Conservation (phyloP, 1,140 invertebrate species). For the Capitella teleta region DNA sequence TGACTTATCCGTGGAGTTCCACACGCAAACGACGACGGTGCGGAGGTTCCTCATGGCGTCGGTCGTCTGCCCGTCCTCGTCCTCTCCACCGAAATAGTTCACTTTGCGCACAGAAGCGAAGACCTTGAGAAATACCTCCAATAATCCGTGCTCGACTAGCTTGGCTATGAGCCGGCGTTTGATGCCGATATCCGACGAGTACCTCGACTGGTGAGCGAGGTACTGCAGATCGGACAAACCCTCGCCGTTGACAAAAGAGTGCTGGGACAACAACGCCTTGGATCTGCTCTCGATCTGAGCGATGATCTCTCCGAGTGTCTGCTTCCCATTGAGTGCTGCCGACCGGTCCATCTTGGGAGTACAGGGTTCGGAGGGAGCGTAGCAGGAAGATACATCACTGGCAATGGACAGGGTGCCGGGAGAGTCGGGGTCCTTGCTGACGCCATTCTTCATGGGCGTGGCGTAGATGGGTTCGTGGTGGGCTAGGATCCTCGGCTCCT, state of each 20-base stretch:
- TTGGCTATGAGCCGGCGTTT: slow-evolving; percentile 1
- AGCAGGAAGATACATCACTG: too few species aligned
- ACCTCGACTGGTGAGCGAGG: slow-evolving; percentile 6
- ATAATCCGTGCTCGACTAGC: background rate
- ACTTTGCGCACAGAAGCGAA: background rate
- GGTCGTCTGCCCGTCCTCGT: background rate
- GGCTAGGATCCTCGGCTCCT: too few species aligned
- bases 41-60: slow-evolving; percentile 2
- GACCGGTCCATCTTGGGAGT: too few species aligned
- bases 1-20: slow-evolving; percentile 1
- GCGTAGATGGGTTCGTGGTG: too few species aligned
- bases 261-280: background rate
- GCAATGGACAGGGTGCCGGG: too few species aligned
- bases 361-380: too few species aligned
- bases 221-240: slow-evolving; percentile 3
- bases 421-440: too few species aligned
- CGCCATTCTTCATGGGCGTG: too few species aligned
- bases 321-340: too few species aligned
- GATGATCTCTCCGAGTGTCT: slow-evolving; percentile 5
- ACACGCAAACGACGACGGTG: background rate
- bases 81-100: background rate
- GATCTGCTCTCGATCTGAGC: background rate
- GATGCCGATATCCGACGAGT: background rate
- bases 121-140: slow-evolving; percentile 1
- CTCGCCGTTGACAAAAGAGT: background rate